These are phyloP conservation scores for Arremon aurantiirostris DNA, from an alignment of 2,797 vertebrate genomes.

Conservation along the genomic window DNA sequence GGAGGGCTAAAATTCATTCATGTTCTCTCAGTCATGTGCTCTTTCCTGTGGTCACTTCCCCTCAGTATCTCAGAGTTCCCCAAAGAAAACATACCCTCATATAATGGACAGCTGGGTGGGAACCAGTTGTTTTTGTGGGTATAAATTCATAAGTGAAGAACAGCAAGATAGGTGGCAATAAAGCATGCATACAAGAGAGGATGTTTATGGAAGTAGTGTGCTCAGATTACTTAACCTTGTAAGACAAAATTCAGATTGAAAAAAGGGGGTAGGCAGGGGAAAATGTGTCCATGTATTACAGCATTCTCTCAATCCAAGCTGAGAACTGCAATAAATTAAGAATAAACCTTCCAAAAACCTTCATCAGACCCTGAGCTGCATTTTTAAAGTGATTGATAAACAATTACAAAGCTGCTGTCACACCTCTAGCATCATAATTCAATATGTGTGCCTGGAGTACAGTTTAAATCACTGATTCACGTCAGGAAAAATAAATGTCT, in stretches of 20 bases:
- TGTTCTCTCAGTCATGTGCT: background rate
- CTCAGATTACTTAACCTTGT: slow-evolving; percentile 16
- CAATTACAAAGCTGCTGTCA: slow-evolving; percentile 23
- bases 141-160: background rate
- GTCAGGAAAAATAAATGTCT: slow-evolving; percentile 24
- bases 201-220: background rate
- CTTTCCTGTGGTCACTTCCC: background rate
- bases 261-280: background rate
- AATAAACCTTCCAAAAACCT: slow-evolving; percentile 7
- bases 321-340: slow-evolving; percentile 22
- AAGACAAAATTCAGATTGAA: background rate
- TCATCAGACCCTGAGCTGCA: background rate
- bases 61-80: background rate
- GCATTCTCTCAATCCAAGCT: background rate
- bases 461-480: slow-evolving; percentile 10
- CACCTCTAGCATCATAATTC: background rate
- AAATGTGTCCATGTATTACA: background rate
- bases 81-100: background rate
- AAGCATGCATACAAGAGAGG: background rate
- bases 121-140: background rate
- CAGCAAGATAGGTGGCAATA: background rate
- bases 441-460: background rate
- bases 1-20: background rate
- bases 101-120: background rate
- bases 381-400: slow-evolving; percentile 46